Conservation (phyloP, 2,113 vertebrate species). For the Mirounga angustirostris region DNA sequence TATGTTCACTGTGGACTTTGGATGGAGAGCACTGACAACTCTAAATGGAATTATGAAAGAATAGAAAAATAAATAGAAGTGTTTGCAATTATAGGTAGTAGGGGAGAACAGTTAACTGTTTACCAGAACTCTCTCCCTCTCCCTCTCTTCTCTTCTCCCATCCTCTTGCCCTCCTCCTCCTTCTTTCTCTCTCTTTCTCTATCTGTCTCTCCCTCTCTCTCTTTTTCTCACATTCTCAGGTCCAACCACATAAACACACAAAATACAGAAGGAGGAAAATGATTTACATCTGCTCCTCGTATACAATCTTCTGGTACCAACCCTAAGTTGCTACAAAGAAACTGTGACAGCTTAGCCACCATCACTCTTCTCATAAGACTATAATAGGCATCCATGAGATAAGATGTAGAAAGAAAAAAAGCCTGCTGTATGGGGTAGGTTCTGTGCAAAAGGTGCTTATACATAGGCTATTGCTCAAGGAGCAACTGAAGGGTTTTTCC, state of each 20-base stretch:
- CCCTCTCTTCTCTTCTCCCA: too few species aligned
- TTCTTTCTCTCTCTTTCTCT: not conserved
- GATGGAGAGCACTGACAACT: not conserved
- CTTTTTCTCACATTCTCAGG: not conserved
- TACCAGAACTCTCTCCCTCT: not conserved
- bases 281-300: not conserved
- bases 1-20: not conserved
- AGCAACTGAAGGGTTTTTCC: not conserved
- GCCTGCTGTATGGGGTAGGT: not conserved
- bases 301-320: not conserved
- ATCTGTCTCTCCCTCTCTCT: too few species aligned
- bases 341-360: not conserved
- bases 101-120: not conserved
- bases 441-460: slow-evolving; percentile 17
- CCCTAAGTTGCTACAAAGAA: slow-evolving; percentile 24
- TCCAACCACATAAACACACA: slow-evolving; percentile 24
- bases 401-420: not conserved
- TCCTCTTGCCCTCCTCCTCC: too few species aligned
- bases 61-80: not conserved
- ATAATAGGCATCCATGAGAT: not conserved
- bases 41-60: not conserved
- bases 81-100: not conserved
- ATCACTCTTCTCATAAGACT: not conserved
- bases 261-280: not conserved
- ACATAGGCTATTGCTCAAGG: not conserved